Conservation (phyloP, 1,140 invertebrate genomes). For the Micrasema minimum region DNA sequence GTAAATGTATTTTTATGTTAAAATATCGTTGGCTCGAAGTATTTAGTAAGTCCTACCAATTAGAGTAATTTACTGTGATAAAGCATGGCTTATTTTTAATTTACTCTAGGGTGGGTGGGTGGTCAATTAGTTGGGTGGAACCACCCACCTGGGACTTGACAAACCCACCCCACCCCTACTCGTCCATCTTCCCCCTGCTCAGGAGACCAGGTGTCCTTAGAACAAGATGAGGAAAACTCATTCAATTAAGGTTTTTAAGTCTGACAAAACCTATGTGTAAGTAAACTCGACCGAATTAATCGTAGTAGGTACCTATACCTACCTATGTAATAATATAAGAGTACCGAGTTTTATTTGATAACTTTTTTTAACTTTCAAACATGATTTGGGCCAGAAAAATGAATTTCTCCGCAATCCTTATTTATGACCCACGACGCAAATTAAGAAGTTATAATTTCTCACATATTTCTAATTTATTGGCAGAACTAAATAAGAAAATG, state of each 20-base stretch:
- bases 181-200: background rate
- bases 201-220: conserved; percentile 19
- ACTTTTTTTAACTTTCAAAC: background rate
- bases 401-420: background rate
- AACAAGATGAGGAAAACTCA: conserved; percentile 32
- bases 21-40: too few relatives aligned
- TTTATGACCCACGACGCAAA: background rate
- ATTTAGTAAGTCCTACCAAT: background rate
- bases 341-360: background rate
- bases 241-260: conserved; percentile 37
- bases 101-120: conserved; percentile 5
- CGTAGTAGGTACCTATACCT: too few relatives aligned
- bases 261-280: conserved; percentile 33
- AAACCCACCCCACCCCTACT: background rate
- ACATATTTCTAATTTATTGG: too few relatives aligned
- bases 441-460: too few relatives aligned
- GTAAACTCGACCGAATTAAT: conserved; percentile 27
- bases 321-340: conserved; percentile 17
- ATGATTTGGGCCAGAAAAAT: background rate
- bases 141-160: conserved; percentile 2
- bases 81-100: conserved; percentile 8
- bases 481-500: too few relatives aligned
- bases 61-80: conserved; percentile 11
- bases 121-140: conserved; percentile 26
- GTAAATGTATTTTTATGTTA: too few relatives aligned